Base-by-base conservation (phyloP, 2,888 invertebrate genomes). In the Cacoxenus indagator region DNA sequence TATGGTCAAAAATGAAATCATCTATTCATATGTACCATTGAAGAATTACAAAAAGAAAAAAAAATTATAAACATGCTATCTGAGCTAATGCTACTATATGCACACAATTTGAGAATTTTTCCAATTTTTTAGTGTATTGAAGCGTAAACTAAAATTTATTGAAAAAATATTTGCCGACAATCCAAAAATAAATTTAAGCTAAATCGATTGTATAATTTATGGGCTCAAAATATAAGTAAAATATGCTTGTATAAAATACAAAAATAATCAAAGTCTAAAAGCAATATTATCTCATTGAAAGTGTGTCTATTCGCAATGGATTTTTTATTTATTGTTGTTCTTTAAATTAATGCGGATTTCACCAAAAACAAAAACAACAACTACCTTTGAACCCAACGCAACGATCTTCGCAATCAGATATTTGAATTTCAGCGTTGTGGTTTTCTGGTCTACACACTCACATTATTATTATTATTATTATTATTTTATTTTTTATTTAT, bases 281-380 rank as follows among this genome's bases (percentile, higher is more conserved):
- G n/a, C n/a, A n/a, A n/a, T n/a, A n/a, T n/a, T n/a, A n/a, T n/a
- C n/a, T n/a, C n/a, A n/a, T n/a, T n/a, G n/a, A n/a, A n/a, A n/a
- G n/a, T n/a, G n/a, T n/a, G n/a, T n/a, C n/a, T n/a, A n/a, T n/a
- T n/a, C n/a, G n/a, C n/a, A n/a, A n/a, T n/a, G n/a, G n/a, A n/a
- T n/a, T n/a, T n/a, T 11, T n/a, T 5, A n/a, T 4, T 46, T 14
- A 46, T 46, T 46, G 46, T 46, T 46, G 8, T 17, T 46, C 11
- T 46, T 46, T n/a, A 11, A 4, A 46, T 46, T 14, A n/a, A 57
- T 57, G 55, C 55, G 55, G 55, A 27, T 54, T 54, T 54, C 24
- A 54, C 51, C 51, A 54, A 54, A 22, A 54, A 51, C 51, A 51
- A 54, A 9, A 54, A 24, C 9, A 17, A 54, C 54, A 54, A 19